phyloP scores from a whole-genome alignment of 1,140 invertebrate genomes.

The Calliopsis andreniformis region DNA sequence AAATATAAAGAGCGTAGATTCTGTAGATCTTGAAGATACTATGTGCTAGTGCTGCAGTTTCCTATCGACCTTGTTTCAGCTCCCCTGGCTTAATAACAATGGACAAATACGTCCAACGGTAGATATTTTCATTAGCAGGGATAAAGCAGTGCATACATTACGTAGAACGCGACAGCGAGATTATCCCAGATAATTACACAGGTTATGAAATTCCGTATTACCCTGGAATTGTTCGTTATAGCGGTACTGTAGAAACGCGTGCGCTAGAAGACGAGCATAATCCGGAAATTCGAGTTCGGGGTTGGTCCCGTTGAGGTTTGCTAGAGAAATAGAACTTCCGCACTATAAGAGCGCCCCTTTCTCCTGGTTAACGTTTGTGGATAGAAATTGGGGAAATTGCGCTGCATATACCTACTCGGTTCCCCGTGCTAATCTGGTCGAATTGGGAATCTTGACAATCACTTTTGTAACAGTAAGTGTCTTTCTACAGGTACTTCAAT shows the following conservation, averaged over 20 bases:
- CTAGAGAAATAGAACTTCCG: not conserved
- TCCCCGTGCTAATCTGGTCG: too few relatives aligned
- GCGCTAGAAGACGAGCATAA: slow-evolving; percentile 19
- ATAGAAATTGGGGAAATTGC: too few relatives aligned
- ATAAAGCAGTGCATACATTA: slow-evolving; percentile 12
- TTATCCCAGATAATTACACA: slow-evolving; percentile 33
- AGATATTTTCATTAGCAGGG: slow-evolving; percentile 37
- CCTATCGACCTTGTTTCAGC: not conserved
- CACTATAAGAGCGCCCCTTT: too few relatives aligned
- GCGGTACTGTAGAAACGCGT: not conserved
- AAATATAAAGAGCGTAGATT: too few relatives aligned
- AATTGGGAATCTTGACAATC: too few relatives aligned
- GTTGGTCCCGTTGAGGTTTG: not conserved
- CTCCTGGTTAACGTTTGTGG: too few relatives aligned
- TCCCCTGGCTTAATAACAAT: not conserved
- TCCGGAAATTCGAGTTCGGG: slow-evolving; percentile 13
- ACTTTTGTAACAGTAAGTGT: too few relatives aligned
- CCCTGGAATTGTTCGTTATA: slow-evolving; percentile 27
- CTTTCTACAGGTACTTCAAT: too few relatives aligned
- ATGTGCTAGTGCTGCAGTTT: not conserved
- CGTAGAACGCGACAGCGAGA: slow-evolving; percentile 12
- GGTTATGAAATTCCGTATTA: slow-evolving; percentile 38
- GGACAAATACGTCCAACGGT: slow-evolving; percentile 2
- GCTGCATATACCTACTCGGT: too few relatives aligned
- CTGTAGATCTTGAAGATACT: too few relatives aligned